Percentiles rank a stretch among this genome's conserved stretches.
phyloP scores from a whole-genome alignment of 2,797 vertebrate genomes.

The Poeciliopsis turneri region DNA sequence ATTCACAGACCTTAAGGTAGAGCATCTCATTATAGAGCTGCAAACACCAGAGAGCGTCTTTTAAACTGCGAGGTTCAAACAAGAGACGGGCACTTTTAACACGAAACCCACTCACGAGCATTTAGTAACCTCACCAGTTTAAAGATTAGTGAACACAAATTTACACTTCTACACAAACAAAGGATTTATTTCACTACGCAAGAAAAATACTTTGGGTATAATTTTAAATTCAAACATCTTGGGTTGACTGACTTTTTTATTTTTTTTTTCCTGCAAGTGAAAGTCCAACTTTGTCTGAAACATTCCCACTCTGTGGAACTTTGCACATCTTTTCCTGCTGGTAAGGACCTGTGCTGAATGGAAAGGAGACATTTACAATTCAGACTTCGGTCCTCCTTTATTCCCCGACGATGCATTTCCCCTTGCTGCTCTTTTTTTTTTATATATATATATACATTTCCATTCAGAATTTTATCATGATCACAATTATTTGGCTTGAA shows the following conservation, averaged over 20 bases:
- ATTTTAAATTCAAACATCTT: neutral
- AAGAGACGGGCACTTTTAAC: neutral
- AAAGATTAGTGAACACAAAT: neutral
- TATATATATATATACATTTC: neutral
- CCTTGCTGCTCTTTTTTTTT: neutral
- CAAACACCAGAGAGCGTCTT: constrained; percentile 39
- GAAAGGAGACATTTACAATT: neutral
- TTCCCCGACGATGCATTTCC: neutral
- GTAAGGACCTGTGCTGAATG: neutral
- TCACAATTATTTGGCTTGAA: constrained; percentile 37
- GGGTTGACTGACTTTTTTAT: neutral
- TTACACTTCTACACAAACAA: neutral
- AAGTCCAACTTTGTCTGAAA: neutral
- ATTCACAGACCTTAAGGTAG: constrained; percentile 39
- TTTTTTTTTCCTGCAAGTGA: neutral
- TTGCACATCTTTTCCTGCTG: neutral
- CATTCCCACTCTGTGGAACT: neutral
- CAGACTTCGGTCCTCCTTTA: neutral
- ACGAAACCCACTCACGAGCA: neutral
- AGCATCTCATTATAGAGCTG: constrained; percentile 47
- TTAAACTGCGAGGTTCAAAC: constrained; percentile 22
- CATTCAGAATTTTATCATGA: constrained; percentile 27
- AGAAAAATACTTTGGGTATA: neutral
- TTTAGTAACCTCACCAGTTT: constrained; percentile 3
- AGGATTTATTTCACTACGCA: neutral